Evolutionary conservation across 2,113 vertebrate species (phyloP), one percentile per base, ranked within the genome.

Genomic region (Oncorhynchus nerka): DNA sequence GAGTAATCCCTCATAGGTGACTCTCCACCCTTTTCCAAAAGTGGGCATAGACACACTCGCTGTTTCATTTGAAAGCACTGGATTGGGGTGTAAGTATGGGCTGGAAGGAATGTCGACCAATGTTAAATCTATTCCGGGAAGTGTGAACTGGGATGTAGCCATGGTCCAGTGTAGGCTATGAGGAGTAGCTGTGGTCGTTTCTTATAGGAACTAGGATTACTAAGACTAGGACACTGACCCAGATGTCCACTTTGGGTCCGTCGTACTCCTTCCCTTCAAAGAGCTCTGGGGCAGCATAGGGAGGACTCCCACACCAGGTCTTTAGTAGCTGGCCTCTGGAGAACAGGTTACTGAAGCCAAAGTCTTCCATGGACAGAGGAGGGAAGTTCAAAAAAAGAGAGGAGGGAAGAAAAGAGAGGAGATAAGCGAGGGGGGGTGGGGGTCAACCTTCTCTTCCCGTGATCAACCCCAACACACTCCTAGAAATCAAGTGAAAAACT

Each of bases 211-310:
- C 34, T 45, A 45, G 39, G 9, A 45, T 45, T 55, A 13, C 15
- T 19, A 55, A 19, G 51, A 55, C 15, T 19, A 8, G 2, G 24
- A 65, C n/a, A 87, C 94, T 76, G 92, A 99, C 98, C 98, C 98
- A 99, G 84, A 99, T 97, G 91, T 99, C 98, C 72, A 99, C 98
- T 91, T 99, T 99, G 0, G 98, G 98, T 24, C 98, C 98, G 1
- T 99, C 98, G 0, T 99, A 99, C 32, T 99, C 97, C 81, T 99
- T 99, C 9, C 98, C 98, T 83, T 99, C 98, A n/a, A 99, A 99
- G 71, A 99, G 95, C 28, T 99, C 98, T 0, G 98, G 98, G 0
- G 98, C 98, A 0, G 97, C 98, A 0, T 99, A 99, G 0, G 98
- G 98, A 22, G 98, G 98, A 39, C 97, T 99, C 79, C 98, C 98